Conservation (phyloP, 2,888 invertebrate genomes). For the Hirtodrosophila cameraria region DNA sequence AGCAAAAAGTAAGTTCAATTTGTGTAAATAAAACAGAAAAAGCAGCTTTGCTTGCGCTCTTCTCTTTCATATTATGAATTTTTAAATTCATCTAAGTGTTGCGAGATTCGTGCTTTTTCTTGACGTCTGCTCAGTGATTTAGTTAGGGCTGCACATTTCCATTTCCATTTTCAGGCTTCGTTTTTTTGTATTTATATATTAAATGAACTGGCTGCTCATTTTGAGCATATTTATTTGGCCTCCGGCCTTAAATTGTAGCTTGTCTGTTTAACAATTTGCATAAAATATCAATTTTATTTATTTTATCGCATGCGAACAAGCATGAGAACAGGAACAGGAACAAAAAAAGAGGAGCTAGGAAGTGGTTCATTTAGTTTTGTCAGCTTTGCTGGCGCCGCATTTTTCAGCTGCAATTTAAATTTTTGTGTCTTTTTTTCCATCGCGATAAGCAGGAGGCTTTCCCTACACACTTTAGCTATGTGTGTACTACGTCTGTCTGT, state of each 20-base stretch:
- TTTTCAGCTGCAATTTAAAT: conserved; percentile 55
- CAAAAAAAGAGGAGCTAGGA: conserved; percentile 2
- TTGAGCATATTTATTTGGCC: conserved; percentile 45
- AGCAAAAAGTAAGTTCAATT: background rate
- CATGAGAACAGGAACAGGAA: conserved; percentile 20
- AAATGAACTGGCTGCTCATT: conserved; percentile 26
- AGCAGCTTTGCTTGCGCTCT: background rate
- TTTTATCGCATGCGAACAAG: conserved; percentile 60
- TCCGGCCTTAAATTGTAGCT: conserved; percentile 31
- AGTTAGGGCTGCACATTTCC: conserved; percentile 11
- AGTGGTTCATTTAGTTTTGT: conserved; percentile 48
- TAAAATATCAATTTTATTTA: conserved; percentile 77
- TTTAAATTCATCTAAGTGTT: conserved; percentile 12
- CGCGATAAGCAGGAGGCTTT: conserved; percentile 22
- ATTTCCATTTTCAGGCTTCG: background rate
- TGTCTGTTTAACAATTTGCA: conserved; percentile 55
- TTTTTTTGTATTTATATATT: conserved; percentile 6
- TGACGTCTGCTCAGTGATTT: conserved; percentile 19
- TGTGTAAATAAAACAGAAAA: no score
- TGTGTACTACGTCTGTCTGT: background rate
- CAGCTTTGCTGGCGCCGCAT: conserved; percentile 44
- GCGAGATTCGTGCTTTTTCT: background rate
- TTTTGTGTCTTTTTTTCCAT: conserved; percentile 12
- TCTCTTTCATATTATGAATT: conserved; percentile 10
- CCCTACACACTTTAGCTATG: no score